phyloP scores from a whole-genome alignment of 2,797 vertebrate genomes.

The Catostomus latipinnis region DNA sequence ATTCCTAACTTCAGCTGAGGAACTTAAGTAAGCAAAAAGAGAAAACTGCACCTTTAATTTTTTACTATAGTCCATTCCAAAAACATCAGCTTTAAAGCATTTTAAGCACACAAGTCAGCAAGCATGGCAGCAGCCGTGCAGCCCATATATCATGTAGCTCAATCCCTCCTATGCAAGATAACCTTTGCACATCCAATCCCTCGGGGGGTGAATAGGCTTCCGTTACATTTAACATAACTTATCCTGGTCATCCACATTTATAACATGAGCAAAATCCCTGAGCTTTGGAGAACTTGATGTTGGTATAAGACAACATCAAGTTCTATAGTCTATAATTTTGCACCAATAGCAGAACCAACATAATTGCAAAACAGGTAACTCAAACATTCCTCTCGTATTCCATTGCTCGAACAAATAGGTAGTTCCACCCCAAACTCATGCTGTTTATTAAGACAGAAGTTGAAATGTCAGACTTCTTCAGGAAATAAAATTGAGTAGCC shows the following conservation, averaged over 20 bases:
- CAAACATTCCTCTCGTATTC: background rate
- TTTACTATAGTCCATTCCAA: constrained; percentile 5
- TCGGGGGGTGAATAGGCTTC: constrained; percentile 4
- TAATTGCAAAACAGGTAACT: background rate
- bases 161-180: background rate
- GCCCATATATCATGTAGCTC: constrained; percentile 3
- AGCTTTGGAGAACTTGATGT: background rate
- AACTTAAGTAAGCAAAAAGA: constrained; percentile 8
- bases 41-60: constrained; percentile 2
- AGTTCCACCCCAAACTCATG: background rate
- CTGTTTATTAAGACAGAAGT: background rate
- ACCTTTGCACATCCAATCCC: constrained; percentile 2
- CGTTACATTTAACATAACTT: background rate
- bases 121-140: background rate
- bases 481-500: background rate
- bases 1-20: background rate
- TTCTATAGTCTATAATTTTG: too few species aligned
- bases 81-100: constrained; percentile 44
- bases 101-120: constrained; percentile 41
- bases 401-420: background rate
- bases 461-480: background rate
- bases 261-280: background rate
- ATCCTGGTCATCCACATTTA: background rate
- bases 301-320: background rate
- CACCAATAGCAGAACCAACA: background rate